Conservation (phyloP, 2,797 vertebrate species). For the Ptychobarbus kaznakovi region DNA sequence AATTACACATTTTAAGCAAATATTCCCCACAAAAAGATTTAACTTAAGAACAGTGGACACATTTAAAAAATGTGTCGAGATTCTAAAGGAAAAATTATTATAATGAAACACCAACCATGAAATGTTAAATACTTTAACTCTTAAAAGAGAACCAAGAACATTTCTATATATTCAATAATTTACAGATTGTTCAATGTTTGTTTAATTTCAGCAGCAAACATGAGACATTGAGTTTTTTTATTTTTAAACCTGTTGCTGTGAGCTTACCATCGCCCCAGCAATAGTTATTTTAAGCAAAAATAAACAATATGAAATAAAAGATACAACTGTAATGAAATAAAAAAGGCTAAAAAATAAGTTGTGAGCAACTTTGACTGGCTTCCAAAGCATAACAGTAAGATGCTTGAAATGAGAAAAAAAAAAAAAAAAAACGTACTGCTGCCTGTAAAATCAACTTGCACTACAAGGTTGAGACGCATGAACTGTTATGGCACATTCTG, state of each 20-base stretch:
- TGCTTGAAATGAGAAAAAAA: neutral
- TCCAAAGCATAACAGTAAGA: conserved; percentile 49
- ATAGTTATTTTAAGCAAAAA: conserved; percentile 46
- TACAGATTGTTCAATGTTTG: conserved; percentile 83
- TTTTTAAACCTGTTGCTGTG: conserved; percentile 74
- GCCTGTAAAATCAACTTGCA: conserved; percentile 13
- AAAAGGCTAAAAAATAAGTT: conserved; percentile 45
- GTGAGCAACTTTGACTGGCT: conserved; percentile 47
- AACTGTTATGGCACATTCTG: neutral
- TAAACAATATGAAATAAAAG: conserved; percentile 44
- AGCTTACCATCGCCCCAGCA: conserved; percentile 70
- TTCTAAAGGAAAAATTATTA: conserved; percentile 77
- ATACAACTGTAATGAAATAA: conserved; percentile 39
- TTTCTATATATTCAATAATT: conserved; percentile 85
- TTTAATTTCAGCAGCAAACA: conserved; percentile 84
- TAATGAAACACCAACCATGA: conserved; percentile 85
- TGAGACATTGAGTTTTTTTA: conserved; percentile 60
- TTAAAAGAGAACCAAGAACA: conserved; percentile 71
- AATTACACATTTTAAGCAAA: conserved; percentile 47
- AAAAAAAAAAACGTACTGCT: neutral
- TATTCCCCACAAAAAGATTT: conserved; percentile 31
- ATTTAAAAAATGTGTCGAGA: conserved; percentile 65
- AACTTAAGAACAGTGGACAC: conserved; percentile 74
- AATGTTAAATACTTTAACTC: conserved; percentile 90
- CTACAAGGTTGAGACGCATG: neutral